Percentiles rank a stretch among this genome's conserved stretches.
Evolutionary conservation across 2,113 vertebrate genomes (phyloP).

Genomic region (Mormyrus iriodes): DNA sequence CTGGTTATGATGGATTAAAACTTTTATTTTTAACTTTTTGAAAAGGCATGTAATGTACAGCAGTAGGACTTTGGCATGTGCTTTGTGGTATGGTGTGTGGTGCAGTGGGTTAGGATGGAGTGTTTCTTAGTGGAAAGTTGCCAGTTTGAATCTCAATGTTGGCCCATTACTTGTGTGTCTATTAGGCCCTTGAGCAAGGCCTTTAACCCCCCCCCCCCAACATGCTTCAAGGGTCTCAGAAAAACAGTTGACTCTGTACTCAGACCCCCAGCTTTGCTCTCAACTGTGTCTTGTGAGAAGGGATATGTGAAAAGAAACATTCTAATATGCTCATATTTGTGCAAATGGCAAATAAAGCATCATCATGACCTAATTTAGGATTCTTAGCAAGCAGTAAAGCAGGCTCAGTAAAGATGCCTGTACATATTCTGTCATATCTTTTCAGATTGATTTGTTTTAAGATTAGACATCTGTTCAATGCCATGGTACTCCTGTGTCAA

Average conservation of each 20-base stretch:
- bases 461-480: constrained; percentile 17
- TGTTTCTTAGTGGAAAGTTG: not conserved
- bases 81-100: not conserved
- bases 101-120: not conserved
- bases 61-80: not conserved
- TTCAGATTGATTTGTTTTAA: not conserved
- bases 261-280: not conserved
- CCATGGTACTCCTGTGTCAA: constrained; percentile 26
- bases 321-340: not conserved
- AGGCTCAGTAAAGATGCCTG: constrained; percentile 8
- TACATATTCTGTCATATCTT: constrained; percentile 1
- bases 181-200: not conserved
- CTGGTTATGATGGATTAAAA: not conserved
- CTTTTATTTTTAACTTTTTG: not conserved
- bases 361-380: not conserved
- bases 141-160: not conserved
- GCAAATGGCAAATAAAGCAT: not conserved
- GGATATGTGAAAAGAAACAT: not conserved
- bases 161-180: not conserved
- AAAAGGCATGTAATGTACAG: not conserved
- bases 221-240: not conserved
- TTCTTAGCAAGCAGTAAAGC: constrained; percentile 10
- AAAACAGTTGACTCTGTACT: not conserved
- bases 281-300: not conserved
- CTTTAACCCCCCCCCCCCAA: not conserved